Conservation (phyloP, 2,888 invertebrate genomes). For the Hybos culiciformis region DNA sequence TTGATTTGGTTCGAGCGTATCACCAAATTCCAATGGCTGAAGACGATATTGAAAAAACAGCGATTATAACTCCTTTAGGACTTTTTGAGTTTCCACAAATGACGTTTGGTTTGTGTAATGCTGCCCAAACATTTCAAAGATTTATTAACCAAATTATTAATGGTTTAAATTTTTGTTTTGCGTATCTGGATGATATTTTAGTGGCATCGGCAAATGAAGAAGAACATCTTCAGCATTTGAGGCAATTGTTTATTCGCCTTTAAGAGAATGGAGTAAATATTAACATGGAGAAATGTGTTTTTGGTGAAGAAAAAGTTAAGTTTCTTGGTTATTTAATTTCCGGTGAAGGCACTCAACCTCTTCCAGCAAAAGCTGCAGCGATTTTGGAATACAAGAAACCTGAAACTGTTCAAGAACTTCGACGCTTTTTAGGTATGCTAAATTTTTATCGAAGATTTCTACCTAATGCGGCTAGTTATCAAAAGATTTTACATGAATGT, state of each 20-base stretch:
- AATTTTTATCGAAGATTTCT: constrained; percentile 8
- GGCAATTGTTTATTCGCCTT: constrained; percentile 14
- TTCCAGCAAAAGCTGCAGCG: neutral
- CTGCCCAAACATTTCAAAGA: constrained; percentile 24
- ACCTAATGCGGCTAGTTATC: too few species aligned
- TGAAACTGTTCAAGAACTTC: neutral
- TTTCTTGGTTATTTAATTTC: constrained; percentile 5
- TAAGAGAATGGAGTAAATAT: constrained; percentile 14
- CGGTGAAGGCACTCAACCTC: constrained; percentile 1
- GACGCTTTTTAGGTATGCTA: constrained; percentile 4
- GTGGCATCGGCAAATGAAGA: constrained; percentile 15
- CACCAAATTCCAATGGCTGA: neutral
- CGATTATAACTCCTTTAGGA: constrained; percentile 25
- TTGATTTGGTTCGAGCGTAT: constrained; percentile 8
- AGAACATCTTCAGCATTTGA: constrained; percentile 16
- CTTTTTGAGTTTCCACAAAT: constrained; percentile 23
- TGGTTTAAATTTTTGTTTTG: constrained; percentile 15
- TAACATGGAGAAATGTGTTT: constrained; percentile 12
- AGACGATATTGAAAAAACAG: constrained; percentile 1
- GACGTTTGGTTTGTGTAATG: constrained; percentile 25
- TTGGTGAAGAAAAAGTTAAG: constrained; percentile 6
- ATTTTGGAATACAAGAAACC: constrained; percentile 1
- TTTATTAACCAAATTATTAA: constrained; percentile 21
- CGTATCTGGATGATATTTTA: constrained; percentile 21
- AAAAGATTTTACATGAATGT: too few species aligned